phyloP scores from a whole-genome alignment of 2,797 vertebrate genomes.

The Clamator glandarius region DNA sequence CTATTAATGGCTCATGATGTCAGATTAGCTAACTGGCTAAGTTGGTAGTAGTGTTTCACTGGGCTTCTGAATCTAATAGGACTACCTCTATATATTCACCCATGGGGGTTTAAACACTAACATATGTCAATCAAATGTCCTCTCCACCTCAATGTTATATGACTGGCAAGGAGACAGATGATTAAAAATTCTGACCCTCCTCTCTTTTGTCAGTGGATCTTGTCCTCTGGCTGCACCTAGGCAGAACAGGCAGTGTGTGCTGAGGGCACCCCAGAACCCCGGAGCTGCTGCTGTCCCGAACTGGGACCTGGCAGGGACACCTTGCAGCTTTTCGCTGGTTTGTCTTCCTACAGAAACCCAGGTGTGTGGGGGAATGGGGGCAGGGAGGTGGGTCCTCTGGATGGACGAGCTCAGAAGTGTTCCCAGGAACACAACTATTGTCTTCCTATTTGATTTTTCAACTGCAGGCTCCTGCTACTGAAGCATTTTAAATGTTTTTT shows the following conservation, averaged over 20 bases:
- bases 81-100: constrained; percentile 57
- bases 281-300: not conserved
- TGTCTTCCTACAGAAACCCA: constrained; percentile 18
- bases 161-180: constrained; percentile 36
- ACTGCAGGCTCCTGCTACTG: not conserved
- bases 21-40: constrained; percentile 55
- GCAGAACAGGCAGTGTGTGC: not conserved
- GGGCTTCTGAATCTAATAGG: constrained; percentile 42
- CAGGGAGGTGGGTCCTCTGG: not conserved
- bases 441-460: not conserved
- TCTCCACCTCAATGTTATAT: constrained; percentile 56
- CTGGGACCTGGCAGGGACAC: constrained; percentile 5
- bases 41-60: constrained; percentile 53
- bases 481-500: not conserved
- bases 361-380: constrained; percentile 4
- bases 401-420: not conserved
- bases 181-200: constrained; percentile 56
- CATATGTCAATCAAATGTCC: constrained; percentile 43
- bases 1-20: constrained; percentile 67
- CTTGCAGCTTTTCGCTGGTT: constrained; percentile 4
- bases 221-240: constrained; percentile 12
- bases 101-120: not conserved
- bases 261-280: not conserved
- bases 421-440: not conserved
- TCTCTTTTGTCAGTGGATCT: constrained; percentile 34